phyloP scores from a whole-genome alignment of 2,797 vertebrate genomes.

The Lepilemur septentrionalis region DNA sequence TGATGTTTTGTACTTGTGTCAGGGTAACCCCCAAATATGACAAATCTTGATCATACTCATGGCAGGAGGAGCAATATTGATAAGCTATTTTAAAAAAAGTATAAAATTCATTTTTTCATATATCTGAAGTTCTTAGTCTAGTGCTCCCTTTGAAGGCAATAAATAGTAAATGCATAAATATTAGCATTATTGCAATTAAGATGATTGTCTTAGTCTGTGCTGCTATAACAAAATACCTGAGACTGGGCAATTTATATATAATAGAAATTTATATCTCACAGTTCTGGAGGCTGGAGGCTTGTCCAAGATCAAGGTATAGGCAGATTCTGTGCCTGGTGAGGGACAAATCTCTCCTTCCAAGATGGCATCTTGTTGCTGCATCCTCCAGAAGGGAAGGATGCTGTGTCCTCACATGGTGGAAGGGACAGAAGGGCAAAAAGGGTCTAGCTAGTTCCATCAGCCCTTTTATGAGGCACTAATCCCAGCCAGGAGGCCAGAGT shows the following conservation, averaged over 20 bases:
- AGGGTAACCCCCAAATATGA: neutral
- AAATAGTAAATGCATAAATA: neutral
- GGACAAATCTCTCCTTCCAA: neutral
- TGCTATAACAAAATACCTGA: neutral
- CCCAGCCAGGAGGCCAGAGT: neutral
- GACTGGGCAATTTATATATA: neutral
- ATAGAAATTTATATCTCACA: neutral
- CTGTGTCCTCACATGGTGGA: neutral
- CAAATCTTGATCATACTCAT: neutral
- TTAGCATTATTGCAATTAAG: neutral
- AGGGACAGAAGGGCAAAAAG: neutral
- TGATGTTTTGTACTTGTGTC: neutral
- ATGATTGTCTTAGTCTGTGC: neutral
- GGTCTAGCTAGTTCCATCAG: neutral
- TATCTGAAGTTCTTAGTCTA: neutral
- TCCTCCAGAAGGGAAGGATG: neutral
- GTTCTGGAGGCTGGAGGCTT: neutral
- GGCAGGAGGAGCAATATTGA: neutral
- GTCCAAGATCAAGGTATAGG: neutral
- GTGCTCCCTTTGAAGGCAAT: neutral
- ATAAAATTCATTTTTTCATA: neutral
- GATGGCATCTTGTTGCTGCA: neutral
- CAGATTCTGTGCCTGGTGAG: neutral
- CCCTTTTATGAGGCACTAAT: neutral
- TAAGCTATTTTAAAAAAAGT: neutral